phyloP scores from a whole-genome alignment of 2,888 invertebrate genomes.

The Heteromyza rotundicornis region DNA sequence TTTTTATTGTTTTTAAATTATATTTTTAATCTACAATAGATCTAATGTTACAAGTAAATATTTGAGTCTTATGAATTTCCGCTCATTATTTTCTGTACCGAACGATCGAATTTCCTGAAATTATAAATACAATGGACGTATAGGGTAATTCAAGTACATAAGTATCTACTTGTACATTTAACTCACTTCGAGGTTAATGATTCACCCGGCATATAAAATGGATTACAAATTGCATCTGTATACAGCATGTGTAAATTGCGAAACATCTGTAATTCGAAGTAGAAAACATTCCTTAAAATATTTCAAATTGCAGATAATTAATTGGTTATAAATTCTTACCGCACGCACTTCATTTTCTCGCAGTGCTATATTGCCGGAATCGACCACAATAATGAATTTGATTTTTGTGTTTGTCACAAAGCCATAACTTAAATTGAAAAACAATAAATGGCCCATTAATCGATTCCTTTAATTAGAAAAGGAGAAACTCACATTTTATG shows the following conservation, averaged over 20 bases:
- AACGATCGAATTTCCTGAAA: slow-evolving; percentile 71
- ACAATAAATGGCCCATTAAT: neutral
- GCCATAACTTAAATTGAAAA: slow-evolving; percentile 73
- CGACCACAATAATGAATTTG: slow-evolving; percentile 91
- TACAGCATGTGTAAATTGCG: slow-evolving; percentile 90
- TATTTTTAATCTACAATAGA: no score
- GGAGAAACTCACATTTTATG: slow-evolving; percentile 82
- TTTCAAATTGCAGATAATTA: slow-evolving; percentile 5
- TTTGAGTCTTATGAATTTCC: slow-evolving; percentile 47
- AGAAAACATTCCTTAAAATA: neutral
- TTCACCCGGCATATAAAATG: slow-evolving; percentile 94
- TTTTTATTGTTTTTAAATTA: no score
- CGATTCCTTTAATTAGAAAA: neutral
- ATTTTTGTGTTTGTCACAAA: slow-evolving; percentile 97
- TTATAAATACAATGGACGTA: no score
- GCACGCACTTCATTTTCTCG: slow-evolving; percentile 94
- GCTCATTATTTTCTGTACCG: slow-evolving; percentile 69
- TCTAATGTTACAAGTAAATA: no score
- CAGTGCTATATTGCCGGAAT: slow-evolving; percentile 84
- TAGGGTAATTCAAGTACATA: slow-evolving; percentile 12
- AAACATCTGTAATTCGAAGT: slow-evolving; percentile 71
- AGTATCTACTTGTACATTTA: neutral
- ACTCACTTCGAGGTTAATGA: slow-evolving; percentile 84
- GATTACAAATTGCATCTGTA: slow-evolving; percentile 94
- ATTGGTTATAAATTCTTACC: slow-evolving; percentile 66